A percentile compares a stretch with the other conserved stretches of the same genome.
Conservation (phyloP, 2,797 vertebrate genomes). For the Protonibea diacanthus region DNA sequence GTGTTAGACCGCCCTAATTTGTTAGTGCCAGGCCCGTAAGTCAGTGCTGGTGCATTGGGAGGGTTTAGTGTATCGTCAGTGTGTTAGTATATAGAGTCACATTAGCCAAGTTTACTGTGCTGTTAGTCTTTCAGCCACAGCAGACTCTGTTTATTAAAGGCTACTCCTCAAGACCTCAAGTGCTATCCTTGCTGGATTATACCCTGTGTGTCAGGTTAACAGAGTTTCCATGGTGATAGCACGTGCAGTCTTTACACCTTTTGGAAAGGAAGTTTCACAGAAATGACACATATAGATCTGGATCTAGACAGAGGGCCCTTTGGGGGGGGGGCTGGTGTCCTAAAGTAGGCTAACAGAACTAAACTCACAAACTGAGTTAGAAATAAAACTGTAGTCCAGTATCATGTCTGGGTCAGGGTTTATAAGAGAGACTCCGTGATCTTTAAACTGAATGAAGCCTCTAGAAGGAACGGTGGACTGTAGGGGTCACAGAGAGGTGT, state of each 20-base stretch:
- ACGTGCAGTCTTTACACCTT: conserved; percentile 53
- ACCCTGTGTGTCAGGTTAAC: conserved; percentile 60
- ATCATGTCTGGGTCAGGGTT: conserved; percentile 38
- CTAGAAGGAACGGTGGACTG: not conserved
- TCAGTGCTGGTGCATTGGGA: conserved; percentile 45
- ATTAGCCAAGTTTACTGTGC: conserved; percentile 50
- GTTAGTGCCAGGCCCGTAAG: conserved; percentile 11
- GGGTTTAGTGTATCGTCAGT: conserved; percentile 46
- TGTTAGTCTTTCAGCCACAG: conserved; percentile 32
- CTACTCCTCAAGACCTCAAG: conserved; percentile 36
- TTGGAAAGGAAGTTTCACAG: conserved; percentile 13
- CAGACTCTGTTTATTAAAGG: conserved; percentile 38
- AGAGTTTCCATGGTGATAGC: conserved; percentile 62
- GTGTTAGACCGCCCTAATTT: conserved; percentile 35
- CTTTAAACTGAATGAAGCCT: conserved; percentile 22
- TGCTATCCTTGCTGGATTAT: conserved; percentile 62
- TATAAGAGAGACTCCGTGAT: not conserved
- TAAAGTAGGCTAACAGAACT: conserved; percentile 29
- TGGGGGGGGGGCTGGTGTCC: conserved; percentile 10
- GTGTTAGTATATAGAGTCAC: conserved; percentile 32
- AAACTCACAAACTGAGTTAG: conserved; percentile 20
- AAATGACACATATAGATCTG: conserved; percentile 42
- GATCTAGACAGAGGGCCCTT: conserved; percentile 20
- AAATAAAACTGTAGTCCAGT: conserved; percentile 33
- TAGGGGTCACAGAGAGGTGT: conserved; percentile 37